These are phyloP conservation scores for Pseudomyrmex dendroicus DNA, from an alignment of 1,140 invertebrate genomes.

Conservation along the genomic window DNA sequence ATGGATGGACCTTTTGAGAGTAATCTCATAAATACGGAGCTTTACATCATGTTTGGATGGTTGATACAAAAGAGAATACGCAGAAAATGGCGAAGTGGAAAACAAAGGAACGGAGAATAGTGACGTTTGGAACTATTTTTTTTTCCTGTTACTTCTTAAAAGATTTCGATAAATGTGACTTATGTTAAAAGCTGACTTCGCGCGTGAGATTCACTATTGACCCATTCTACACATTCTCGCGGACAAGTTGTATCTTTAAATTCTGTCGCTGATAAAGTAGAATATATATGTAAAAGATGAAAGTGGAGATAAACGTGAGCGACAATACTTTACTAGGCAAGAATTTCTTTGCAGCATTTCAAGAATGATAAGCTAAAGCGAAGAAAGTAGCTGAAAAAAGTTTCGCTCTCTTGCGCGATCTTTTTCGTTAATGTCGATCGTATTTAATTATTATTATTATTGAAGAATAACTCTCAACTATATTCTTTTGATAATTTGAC, in stretches of 20 bases:
- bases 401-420: conserved; percentile 25
- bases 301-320: conserved; percentile 11
- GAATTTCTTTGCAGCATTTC: conserved; percentile 20
- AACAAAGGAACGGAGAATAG: conserved; percentile 35
- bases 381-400: conserved; percentile 14
- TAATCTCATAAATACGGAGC: conserved; percentile 70
- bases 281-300: conserved; percentile 46
- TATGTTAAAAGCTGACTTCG: conserved; percentile 40
- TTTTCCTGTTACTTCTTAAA: conserved; percentile 14
- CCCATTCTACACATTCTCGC: neutral
- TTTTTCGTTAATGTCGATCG: neutral
- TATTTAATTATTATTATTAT: no score
- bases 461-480: no score
- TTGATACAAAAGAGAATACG: conserved; percentile 41
- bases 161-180: conserved; percentile 42
- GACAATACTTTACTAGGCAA: conserved; percentile 14
- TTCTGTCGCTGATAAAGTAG: conserved; percentile 47
- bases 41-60: conserved; percentile 32
- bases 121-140: conserved; percentile 49
- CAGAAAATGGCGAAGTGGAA: no score
- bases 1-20: conserved; percentile 66
- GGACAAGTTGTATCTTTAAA: conserved; percentile 42
- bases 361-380: neutral
- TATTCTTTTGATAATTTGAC: no score
- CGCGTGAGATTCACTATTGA: conserved; percentile 51